Evolutionary conservation across 2,888 invertebrate genomes (phyloP).

Genomic region (Eupithecia vulgata): DNA sequence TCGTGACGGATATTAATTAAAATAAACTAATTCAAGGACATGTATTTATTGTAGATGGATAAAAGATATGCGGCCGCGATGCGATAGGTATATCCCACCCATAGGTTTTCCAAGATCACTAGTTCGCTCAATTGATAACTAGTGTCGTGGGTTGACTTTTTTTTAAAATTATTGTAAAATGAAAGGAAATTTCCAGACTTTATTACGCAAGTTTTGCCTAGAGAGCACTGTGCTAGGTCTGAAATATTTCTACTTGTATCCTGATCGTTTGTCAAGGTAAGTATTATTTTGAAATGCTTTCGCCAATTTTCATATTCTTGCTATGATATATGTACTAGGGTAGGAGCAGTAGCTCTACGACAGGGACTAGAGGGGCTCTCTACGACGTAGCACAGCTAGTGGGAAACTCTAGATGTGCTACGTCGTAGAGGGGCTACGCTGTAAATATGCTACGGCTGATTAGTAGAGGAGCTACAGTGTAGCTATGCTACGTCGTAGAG

Average conservation of each 20-base stretch:
- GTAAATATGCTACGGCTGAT: not conserved
- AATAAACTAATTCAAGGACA: conserved; percentile 7
- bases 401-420: not conserved
- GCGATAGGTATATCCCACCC: not conserved
- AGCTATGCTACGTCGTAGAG: too few species aligned
- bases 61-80: not conserved
- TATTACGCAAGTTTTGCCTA: conserved; percentile 64
- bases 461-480: not conserved
- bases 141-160: not conserved
- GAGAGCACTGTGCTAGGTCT: conserved; percentile 68
- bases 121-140: not conserved
- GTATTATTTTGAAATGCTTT: conserved; percentile 14
- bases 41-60: not conserved
- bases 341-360: too few species aligned
- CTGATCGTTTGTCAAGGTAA: conserved; percentile 71
- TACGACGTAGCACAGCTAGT: too few species aligned
- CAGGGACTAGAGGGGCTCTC: too few species aligned
- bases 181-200: conserved; percentile 52
- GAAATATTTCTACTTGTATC: conserved; percentile 76
- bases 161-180: conserved; percentile 37
- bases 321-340: too few species aligned
- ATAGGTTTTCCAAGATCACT: not conserved
- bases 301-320: not conserved
- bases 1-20: conserved; percentile 9
- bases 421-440: not conserved